Percentiles rank a stretch among this genome's conserved stretches.
phyloP scores from a whole-genome alignment of 2,113 vertebrate genomes.

The Chrysemys picta region DNA sequence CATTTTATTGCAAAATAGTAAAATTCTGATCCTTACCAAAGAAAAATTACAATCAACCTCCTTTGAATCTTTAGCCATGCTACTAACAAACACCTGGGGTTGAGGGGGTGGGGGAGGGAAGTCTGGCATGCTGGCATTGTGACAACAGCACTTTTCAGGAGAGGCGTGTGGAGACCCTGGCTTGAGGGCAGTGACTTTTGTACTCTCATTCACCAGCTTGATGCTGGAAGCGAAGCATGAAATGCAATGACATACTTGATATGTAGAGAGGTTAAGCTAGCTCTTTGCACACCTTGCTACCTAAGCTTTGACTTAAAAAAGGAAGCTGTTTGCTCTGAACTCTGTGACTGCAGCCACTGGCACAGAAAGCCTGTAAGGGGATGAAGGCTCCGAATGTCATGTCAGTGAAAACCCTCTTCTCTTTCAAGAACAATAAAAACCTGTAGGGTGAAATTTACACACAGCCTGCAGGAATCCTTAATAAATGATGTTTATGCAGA shows the following conservation, averaged over 20 bases:
- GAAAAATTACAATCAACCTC: background rate
- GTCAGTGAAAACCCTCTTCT: background rate
- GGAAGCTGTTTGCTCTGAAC: background rate
- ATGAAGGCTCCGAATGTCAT: background rate
- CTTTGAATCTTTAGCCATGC: background rate
- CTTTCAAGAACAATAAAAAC: background rate
- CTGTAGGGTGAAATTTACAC: background rate
- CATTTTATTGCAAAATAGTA: background rate
- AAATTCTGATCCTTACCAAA: background rate
- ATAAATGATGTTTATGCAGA: background rate
- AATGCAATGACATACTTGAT: background rate
- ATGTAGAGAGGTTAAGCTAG: background rate
- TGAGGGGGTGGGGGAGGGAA: background rate
- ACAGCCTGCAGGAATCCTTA: background rate
- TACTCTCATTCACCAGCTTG: background rate
- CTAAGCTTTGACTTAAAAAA: background rate
- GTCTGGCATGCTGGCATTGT: background rate
- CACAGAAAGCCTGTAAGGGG: background rate
- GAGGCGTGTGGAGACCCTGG: background rate
- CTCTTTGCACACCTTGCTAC: background rate
- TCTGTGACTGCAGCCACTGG: background rate
- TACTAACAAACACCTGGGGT: background rate
- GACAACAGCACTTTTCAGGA: background rate
- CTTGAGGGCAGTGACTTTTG: background rate
- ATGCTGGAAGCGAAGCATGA: background rate